A percentile compares a stretch with the other conserved stretches of the same genome.
These are phyloP conservation scores for Orthosia gothica DNA, from an alignment of 2,888 invertebrate genomes.

Conservation along the genomic window DNA sequence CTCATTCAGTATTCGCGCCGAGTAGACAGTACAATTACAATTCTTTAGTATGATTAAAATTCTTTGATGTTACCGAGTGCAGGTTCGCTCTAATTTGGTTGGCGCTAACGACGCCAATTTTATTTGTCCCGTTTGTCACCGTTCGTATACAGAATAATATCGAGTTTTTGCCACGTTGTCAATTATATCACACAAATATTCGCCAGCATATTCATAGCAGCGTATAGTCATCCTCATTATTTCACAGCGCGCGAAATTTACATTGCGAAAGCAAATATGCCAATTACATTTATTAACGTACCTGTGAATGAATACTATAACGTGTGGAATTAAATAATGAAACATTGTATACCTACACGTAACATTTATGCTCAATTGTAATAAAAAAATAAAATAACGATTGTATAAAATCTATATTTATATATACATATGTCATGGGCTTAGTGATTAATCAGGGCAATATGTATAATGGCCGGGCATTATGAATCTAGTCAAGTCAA, in stretches of 20 bases:
- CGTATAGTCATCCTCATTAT: slow-evolving; percentile 41
- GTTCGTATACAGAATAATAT: slow-evolving; percentile 45
- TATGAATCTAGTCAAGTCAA: no score
- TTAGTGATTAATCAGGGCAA: no score
- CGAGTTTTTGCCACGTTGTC: slow-evolving; percentile 54
- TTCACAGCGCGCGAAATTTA: slow-evolving; percentile 39
- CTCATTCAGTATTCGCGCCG: slow-evolving; percentile 61
- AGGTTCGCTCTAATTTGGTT: slow-evolving; percentile 65
- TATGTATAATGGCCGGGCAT: no score
- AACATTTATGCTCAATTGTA: not conserved
- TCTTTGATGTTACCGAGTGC: slow-evolving; percentile 66
- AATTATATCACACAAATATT: slow-evolving; percentile 33
- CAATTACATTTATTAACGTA: slow-evolving; percentile 25
- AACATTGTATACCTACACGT: not conserved
- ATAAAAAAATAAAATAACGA: no score
- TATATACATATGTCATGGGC: no score
- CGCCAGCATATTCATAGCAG: not conserved
- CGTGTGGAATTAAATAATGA: slow-evolving; percentile 14
- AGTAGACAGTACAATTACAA: slow-evolving; percentile 59
- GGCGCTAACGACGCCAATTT: slow-evolving; percentile 70
- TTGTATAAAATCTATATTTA: no score
- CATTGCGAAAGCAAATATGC: slow-evolving; percentile 36
- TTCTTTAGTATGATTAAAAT: slow-evolving; percentile 69
- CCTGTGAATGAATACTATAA: slow-evolving; percentile 6
- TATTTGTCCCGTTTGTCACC: slow-evolving; percentile 61